These are phyloP conservation scores for Lasioglossum leucozonium DNA, from an alignment of 2,888 invertebrate species.

Conservation along the genomic window DNA sequence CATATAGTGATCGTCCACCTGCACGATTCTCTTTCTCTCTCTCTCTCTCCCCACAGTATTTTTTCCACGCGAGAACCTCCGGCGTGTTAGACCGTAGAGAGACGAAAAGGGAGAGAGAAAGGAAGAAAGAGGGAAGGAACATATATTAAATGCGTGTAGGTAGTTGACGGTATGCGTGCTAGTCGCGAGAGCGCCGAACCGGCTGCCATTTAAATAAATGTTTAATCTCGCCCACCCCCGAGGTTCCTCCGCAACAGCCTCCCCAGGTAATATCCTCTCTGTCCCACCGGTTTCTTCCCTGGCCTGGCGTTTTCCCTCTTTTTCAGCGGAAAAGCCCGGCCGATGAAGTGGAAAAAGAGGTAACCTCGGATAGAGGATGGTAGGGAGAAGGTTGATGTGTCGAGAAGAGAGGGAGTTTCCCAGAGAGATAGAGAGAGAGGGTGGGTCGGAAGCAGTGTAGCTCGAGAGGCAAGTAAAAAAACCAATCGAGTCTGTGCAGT, in stretches of 20 bases:
- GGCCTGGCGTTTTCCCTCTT: constrained; percentile 26
- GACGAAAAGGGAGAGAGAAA: background rate
- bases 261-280: constrained; percentile 62
- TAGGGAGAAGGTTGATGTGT: constrained; percentile 28
- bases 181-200: constrained; percentile 72
- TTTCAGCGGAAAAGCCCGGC: constrained; percentile 68
- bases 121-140: constrained; percentile 29
- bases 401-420: constrained; percentile 48
- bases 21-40: constrained; percentile 59
- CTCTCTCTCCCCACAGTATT: constrained; percentile 36
- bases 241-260: constrained; percentile 28
- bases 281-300: constrained; percentile 60
- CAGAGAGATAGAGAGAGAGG: constrained; percentile 30
- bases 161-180: constrained; percentile 69
- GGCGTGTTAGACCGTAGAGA: constrained; percentile 2
- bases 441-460: constrained; percentile 44
- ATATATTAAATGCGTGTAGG: constrained; percentile 70
- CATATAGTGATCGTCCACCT: constrained; percentile 51
- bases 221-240: constrained; percentile 82
- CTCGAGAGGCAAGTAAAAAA: constrained; percentile 80
- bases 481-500: constrained; percentile 83
- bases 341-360: constrained; percentile 64
- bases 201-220: constrained; percentile 84
- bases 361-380: constrained; percentile 37
- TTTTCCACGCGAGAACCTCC: constrained; percentile 49